phyloP scores from a whole-genome alignment of 2,113 vertebrate species.

The Callithrix jacchus region DNA sequence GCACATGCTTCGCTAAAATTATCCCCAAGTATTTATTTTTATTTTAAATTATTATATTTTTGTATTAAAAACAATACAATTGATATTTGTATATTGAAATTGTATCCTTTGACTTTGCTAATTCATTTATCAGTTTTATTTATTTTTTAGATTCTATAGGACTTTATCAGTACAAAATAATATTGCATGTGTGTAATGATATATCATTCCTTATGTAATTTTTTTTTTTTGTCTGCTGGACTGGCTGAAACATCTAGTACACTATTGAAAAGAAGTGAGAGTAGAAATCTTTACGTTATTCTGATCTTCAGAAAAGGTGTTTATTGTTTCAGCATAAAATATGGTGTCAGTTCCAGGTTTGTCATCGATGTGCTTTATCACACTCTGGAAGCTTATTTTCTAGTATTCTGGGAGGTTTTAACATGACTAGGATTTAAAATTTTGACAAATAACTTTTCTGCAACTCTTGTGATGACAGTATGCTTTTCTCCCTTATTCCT shows the following conservation, averaged over 20 bases:
- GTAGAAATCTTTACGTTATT: neutral
- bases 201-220: neutral
- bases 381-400: neutral
- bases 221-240: neutral
- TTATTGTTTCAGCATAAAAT: neutral
- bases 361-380: neutral
- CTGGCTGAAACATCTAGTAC: neutral
- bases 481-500: conserved; percentile 10
- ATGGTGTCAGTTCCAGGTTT: neutral
- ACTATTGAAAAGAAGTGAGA: neutral
- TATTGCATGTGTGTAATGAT: neutral
- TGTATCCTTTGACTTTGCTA: neutral
- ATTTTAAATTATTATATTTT: neutral
- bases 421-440: neutral
- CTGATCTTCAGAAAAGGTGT: neutral
- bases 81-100: neutral
- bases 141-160: neutral
- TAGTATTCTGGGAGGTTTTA: neutral
- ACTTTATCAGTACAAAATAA: neutral
- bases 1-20: neutral
- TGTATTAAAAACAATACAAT: neutral
- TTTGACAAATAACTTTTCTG: neutral
- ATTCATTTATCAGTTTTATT: neutral
- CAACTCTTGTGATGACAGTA: neutral
- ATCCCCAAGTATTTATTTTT: neutral